Percentiles rank a stretch among this genome's conserved stretches.
Evolutionary conservation across 2,888 invertebrate genomes (phyloP).

Genomic region (Polydrusus cervinus): DNA sequence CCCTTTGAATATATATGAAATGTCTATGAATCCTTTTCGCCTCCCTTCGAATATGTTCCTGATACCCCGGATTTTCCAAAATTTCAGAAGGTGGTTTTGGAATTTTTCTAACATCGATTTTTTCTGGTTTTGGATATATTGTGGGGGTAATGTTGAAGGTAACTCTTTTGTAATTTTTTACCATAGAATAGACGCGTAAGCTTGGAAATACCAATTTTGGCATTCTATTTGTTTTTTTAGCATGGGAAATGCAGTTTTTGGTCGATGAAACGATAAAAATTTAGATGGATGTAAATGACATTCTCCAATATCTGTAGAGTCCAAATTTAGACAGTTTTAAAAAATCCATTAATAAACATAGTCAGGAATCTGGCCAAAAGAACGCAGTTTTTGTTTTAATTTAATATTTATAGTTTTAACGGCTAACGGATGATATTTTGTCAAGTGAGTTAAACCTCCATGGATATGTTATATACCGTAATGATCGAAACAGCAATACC

Average conservation of each 20-base stretch:
- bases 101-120: constrained; percentile 21
- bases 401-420: no score
- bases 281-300: background rate
- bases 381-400: no score
- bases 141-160: constrained; percentile 23
- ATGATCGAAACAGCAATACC: no score
- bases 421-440: no score
- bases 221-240: constrained; percentile 1
- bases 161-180: constrained; percentile 25
- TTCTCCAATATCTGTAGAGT: no score
- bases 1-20: background rate
- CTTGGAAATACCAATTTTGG: background rate
- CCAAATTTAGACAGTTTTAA: no score
- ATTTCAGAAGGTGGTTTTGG: constrained; percentile 4
- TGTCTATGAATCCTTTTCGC: constrained; percentile 1
- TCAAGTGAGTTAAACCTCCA: no score
- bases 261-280: background rate
- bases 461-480: no score
- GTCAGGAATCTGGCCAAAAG: no score
- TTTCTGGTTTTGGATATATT: background rate
- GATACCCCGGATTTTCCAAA: constrained; percentile 20
- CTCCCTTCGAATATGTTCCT: constrained; percentile 3
- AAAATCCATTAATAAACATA: no score
- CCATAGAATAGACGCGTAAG: background rate
- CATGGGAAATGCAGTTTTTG: background rate